Conservation (phyloP, 2,113 vertebrate species). For the Calonectris borealis region DNA sequence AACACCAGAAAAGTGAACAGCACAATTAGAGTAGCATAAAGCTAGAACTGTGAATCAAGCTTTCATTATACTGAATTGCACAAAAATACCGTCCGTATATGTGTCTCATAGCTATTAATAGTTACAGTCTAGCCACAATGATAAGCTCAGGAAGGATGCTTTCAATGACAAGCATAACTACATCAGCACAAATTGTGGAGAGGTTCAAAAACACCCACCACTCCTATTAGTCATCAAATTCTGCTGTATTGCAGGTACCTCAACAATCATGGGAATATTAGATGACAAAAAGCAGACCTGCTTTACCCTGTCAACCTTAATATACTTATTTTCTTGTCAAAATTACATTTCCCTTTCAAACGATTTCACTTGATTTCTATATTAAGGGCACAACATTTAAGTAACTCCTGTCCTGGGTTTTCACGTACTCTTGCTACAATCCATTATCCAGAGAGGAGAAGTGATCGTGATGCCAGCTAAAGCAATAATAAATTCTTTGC, state of each 20-base stretch:
- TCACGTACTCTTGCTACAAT: neutral
- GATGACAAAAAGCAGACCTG: neutral
- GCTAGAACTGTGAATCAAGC: neutral
- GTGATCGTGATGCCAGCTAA: neutral
- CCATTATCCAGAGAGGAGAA: neutral
- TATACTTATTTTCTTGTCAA: conserved; percentile 36
- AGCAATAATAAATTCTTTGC: neutral
- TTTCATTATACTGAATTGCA: neutral
- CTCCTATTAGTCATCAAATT: conserved; percentile 12
- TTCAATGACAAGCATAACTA: neutral
- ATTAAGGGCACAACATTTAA: neutral
- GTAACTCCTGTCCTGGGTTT: neutral
- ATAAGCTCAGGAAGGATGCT: neutral
- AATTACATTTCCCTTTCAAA: conserved; percentile 28
- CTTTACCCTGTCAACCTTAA: conserved; percentile 25
- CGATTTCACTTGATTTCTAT: neutral
- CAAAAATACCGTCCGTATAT: neutral
- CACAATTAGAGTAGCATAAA: neutral
- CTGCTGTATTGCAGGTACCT: neutral
- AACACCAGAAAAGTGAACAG: neutral
- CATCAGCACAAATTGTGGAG: neutral
- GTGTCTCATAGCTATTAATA: neutral
- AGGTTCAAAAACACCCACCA: neutral
- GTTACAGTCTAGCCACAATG: neutral
- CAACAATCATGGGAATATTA: neutral